Evolutionary conservation across 2,113 vertebrate genomes (phyloP), one percentile per base, ranked within the genome.

Genomic region (Leuciscus idus): DNA sequence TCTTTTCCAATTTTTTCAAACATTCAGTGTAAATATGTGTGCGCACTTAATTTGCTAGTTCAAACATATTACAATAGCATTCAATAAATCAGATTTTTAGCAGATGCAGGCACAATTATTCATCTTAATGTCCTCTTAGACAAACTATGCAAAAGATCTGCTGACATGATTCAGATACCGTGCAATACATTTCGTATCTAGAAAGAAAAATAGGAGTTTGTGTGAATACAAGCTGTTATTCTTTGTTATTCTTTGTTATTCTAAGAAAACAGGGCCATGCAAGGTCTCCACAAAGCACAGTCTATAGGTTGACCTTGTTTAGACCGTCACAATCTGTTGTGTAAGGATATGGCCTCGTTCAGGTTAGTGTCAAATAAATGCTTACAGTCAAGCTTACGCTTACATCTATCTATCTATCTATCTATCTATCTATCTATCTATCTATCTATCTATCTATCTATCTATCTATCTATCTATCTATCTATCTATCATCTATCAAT

Each of bases 91-190:
- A 64, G 50, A 50, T 30, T 33, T 82, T 82, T 33, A 50, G 17
- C 61, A 82, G 48, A 68, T 33, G 28, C 11, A 3, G 36, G n/a
- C 21, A 10, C 43, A 28, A 64, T 64, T 64, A 46, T 28, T 43
- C 39, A 64, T 48, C 57, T 62, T 64, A 81, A 19, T 66, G 39
- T 28, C 50, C n/a, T 64, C 59, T 30, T 64, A 19, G 79, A 48
- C 36, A 81, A n/a, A 46, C 57, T 81, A 64, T 81, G 59, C 59
- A 66, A 81, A 81, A 64, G 15, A 81, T 48, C 36, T 77, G 15
- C 28, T 55, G 75, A 77, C 33, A 81, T 81, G 57, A 81, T 46
- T 81, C 28, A 64, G 59, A 81, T 81, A 64, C 33, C 48, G n/a
- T 46, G 23, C 39, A 30, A 30, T 43, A 43, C 77, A 43, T n/a